phyloP scores from a whole-genome alignment of 2,113 vertebrate species.

The Chascanopsetta lugubris region DNA sequence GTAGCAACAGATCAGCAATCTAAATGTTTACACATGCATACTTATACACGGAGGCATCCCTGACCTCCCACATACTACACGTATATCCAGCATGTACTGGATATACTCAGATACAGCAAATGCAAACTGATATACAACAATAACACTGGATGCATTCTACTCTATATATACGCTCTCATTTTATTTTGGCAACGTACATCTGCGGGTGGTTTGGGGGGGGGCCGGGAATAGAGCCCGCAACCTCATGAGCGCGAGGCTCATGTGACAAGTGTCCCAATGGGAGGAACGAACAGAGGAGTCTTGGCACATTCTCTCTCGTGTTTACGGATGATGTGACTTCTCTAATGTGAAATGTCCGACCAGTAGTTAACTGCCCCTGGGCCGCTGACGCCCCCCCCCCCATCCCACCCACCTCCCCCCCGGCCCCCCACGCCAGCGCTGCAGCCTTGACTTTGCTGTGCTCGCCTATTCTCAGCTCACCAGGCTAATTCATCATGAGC shows the following conservation, averaged over 20 bases:
- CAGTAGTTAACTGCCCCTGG: slow-evolving; percentile 7
- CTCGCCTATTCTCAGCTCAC: slow-evolving; percentile 44
- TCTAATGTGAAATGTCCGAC: slow-evolving; percentile 31
- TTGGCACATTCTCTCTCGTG: slow-evolving; percentile 6
- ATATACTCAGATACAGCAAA: slow-evolving; percentile 6
- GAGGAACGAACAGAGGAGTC: slow-evolving; percentile 9
- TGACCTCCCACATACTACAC: slow-evolving; percentile 15
- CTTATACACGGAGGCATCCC: background rate
- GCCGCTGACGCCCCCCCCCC: slow-evolving; percentile 4
- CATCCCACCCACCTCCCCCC: too few species aligned
- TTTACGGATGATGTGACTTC: slow-evolving; percentile 21
- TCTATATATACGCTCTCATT: too few species aligned
- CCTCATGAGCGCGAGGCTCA: too few species aligned
- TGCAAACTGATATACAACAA: background rate
- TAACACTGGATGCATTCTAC: too few species aligned
- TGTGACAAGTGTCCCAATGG: slow-evolving; percentile 6
- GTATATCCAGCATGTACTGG: too few species aligned
- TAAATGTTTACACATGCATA: slow-evolving; percentile 38
- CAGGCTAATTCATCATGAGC: slow-evolving; percentile 68
- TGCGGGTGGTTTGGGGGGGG: too few species aligned
- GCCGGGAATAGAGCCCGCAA: too few species aligned
- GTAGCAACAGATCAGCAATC: slow-evolving; percentile 62
- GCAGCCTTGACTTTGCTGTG: slow-evolving; percentile 63
- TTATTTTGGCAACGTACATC: too few species aligned
- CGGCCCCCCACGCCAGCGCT: background rate